Base-by-base conservation (phyloP, 2,113 vertebrate genomes). In the Athene cunicularia region DNA sequence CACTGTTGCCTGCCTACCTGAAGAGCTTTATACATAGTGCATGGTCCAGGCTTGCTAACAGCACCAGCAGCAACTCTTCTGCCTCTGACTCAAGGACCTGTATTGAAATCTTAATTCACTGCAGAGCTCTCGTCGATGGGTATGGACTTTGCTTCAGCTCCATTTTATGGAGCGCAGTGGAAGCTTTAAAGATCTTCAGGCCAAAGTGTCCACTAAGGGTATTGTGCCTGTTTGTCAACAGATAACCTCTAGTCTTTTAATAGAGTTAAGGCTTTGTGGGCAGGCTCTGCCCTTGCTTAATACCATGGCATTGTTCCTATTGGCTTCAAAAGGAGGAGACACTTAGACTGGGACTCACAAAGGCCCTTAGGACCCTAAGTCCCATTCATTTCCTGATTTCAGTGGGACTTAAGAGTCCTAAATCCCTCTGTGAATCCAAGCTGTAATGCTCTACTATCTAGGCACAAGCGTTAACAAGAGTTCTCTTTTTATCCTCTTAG, bases 401-500 rank as follows among this genome's bases (percentile, higher is more conserved):
- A 76, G 92, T 85, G 79, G 43, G 90, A 90, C 93, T 97, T 96
- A 95, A 95, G 52, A 94, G 74, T 91, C 62, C 90, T 95, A 96
- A 97, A 96, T 95, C 96, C 87, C 87, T 96, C 95, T 95, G 95
- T 96, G 96, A 94, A 80, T 95, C 93, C 81, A 93, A 95, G 79
- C 87, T 9, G 5, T 97, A 97, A 96, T 95, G 90, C 96, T 94
- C 39, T 82, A 60, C 95, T 94, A 92, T 95, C 88, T 96, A 84
- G 95, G 86, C 94, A 80, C 62, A 94, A 93, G 93, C 77, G 92
- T 96, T 97, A 95, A 92, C 79, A 95, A 84, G 83, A 94, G 89
- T 94, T 96, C 66, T 95, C 71, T 92, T 91, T 95, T 94, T 95
- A 97, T 97, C 96, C 91, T 97, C 96, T 95, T 97, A 95, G 43